Evolutionary conservation across 2,797 vertebrate genomes (phyloP).

Genomic region (Capromys pilorides): DNA sequence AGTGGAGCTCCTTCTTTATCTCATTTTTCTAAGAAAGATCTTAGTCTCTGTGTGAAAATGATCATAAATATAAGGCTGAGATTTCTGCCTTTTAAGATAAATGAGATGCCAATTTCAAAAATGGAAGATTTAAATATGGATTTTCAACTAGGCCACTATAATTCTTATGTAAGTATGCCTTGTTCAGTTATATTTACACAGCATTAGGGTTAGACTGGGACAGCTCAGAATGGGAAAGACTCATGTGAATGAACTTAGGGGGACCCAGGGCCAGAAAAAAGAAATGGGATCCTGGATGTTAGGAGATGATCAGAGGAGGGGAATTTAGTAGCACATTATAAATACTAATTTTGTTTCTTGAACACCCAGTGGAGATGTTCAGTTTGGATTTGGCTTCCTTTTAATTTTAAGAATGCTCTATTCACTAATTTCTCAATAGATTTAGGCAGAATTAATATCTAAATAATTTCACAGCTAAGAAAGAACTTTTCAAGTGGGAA

Average conservation of each 20-base stretch:
- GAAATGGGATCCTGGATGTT: not conserved
- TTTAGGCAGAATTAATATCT: conserved; percentile 50
- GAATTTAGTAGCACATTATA: conserved; percentile 20
- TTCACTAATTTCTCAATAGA: conserved; percentile 45
- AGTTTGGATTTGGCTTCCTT: conserved; percentile 63
- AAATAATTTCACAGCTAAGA: conserved; percentile 16
- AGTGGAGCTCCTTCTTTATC: not conserved
- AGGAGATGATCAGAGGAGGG: conserved; percentile 2
- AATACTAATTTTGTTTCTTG: conserved; percentile 57
- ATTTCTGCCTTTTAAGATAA: conserved; percentile 54
- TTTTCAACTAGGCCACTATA: conserved; percentile 16
- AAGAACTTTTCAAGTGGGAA: not conserved
- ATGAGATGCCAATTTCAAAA: not conserved
- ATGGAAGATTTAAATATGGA: not conserved
- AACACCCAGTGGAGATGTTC: conserved; percentile 33
- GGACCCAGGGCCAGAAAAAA: conserved; percentile 23
- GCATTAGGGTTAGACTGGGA: conserved; percentile 30
- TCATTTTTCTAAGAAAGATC: conserved; percentile 30
- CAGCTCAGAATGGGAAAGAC: not conserved
- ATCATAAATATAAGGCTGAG: conserved; percentile 28
- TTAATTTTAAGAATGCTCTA: conserved; percentile 52
- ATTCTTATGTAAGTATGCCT: not conserved
- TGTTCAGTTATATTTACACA: conserved; percentile 29
- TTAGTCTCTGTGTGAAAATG: conserved; percentile 43
- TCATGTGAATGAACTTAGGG: not conserved